Conservation (phyloP, 1,140 invertebrate genomes). For the Procambarus clarkii region DNA sequence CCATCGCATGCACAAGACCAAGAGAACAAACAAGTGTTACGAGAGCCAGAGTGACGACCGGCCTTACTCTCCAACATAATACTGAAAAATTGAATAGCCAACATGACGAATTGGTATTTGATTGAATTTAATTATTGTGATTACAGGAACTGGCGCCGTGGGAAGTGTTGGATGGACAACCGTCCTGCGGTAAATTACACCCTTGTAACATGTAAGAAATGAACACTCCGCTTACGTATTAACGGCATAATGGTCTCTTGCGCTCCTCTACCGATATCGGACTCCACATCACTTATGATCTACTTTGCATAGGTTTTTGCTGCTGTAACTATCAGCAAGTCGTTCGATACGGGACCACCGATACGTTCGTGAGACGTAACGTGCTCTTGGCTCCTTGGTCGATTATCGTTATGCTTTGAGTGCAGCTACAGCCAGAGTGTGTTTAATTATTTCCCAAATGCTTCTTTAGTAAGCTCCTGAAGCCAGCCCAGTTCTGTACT, state of each 20-base stretch:
- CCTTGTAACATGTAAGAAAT: not conserved
- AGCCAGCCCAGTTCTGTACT: too few relatives aligned
- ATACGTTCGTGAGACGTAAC: too few relatives aligned
- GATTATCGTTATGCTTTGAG: too few relatives aligned
- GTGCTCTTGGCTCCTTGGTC: too few relatives aligned
- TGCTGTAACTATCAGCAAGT: too few relatives aligned
- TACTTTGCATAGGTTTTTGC: not conserved
- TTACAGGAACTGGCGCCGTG: not conserved
- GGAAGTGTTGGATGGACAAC: not conserved
- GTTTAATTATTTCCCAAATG: too few relatives aligned
- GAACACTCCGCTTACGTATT: not conserved
- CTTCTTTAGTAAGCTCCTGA: too few relatives aligned
- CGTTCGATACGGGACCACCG: too few relatives aligned
- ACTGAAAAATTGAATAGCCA: constrained; percentile 33
- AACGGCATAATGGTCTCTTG: not conserved
- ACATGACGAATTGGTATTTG: constrained; percentile 25
- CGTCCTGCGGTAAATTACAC: constrained; percentile 1
- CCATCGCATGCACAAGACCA: not conserved
- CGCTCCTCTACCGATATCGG: not conserved
- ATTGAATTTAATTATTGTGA: constrained; percentile 53
- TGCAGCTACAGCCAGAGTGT: too few relatives aligned
- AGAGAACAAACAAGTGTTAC: not conserved
- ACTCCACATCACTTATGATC: not conserved
- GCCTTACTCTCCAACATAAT: not conserved
- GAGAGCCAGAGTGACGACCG: not conserved